Percentiles rank a stretch among this genome's conserved stretches.
Evolutionary conservation across 2,888 invertebrate genomes (phyloP).

Genomic region (Phanerotoma sp.): DNA sequence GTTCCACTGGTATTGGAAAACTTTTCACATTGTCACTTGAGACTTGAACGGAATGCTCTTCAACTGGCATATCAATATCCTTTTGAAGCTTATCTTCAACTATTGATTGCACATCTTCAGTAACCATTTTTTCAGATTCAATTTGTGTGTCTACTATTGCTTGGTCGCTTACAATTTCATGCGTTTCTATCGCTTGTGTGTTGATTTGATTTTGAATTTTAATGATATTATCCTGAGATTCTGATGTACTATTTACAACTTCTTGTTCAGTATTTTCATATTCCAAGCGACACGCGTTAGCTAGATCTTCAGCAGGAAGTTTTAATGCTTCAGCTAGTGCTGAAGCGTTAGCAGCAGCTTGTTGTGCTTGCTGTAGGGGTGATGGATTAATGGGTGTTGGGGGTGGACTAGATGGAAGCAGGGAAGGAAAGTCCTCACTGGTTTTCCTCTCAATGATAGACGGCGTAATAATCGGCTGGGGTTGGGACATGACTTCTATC

Average conservation of each 20-base stretch:
- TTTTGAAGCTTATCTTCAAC: too few relatives aligned
- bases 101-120: too few relatives aligned
- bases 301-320: constrained; percentile 41
- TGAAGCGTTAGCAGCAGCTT: constrained; percentile 48
- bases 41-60: background rate
- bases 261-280: background rate
- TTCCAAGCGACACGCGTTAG: background rate
- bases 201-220: too few relatives aligned
- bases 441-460: constrained; percentile 57
- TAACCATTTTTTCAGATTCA: too few relatives aligned
- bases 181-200: too few relatives aligned
- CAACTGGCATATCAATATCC: background rate
- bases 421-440: constrained; percentile 55
- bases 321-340: constrained; percentile 52
- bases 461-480: constrained; percentile 51
- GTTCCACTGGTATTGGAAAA: too few relatives aligned
- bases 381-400: constrained; percentile 56
- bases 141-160: too few relatives aligned
- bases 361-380: constrained; percentile 54
- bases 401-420: constrained; percentile 54
- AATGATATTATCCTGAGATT: background rate
- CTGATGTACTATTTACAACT: background rate
- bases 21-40: background rate
- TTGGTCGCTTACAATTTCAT: too few relatives aligned
- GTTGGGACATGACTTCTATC: constrained; percentile 45